Evolutionary conservation across 2,797 vertebrate species (phyloP), one percentile per base, ranked within the genome.

Genomic region (Nyctalus aviator): DNA sequence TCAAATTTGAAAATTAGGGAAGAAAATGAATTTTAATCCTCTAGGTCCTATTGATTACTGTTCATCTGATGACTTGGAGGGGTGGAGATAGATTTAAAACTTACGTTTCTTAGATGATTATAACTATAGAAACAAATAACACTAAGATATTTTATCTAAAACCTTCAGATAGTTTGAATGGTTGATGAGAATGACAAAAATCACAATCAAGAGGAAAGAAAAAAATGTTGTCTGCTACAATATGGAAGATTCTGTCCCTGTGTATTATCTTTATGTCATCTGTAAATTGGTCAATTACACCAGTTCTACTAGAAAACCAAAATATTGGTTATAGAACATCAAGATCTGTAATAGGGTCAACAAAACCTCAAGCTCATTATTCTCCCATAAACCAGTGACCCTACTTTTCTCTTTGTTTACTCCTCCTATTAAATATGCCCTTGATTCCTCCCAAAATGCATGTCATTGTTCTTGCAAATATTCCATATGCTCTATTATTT

Each of bases 1-100:
- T 66, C 8, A 89, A 77, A 64, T 21, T 86, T 94, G 30, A 93
- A 13, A 83, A 91, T 77, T 69, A 88, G 3, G 10, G 18, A 37
- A 59, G 8, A 72, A 69, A 57, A 30, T 78, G 8, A 62, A 78
- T 73, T 82, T 88, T 57, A 88, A 77, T 73, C 59, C 35, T 84
- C 37, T 75, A 6, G 88, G 0, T 30, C 17, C 25, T 92, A 64
- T 9, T 32, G 18, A 73, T 64, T 41, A 18, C 5, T 35, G 14
- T 75, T 59, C 44, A 53, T 73, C 20, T 86, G 25, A 55, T 62
- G 44, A 9, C 3, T 50, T 30, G 32, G 46, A 8, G 10, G 7
- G 41, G 23, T 9, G 55, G 55, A 76, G 4, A 2, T 79, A n/a
- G 13, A 35, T 83, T 64, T 91, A 66, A 96, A 95, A 68, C 7